Conservation (phyloP, 2,113 vertebrate genomes). For the Cranoglanis bouderius region DNA sequence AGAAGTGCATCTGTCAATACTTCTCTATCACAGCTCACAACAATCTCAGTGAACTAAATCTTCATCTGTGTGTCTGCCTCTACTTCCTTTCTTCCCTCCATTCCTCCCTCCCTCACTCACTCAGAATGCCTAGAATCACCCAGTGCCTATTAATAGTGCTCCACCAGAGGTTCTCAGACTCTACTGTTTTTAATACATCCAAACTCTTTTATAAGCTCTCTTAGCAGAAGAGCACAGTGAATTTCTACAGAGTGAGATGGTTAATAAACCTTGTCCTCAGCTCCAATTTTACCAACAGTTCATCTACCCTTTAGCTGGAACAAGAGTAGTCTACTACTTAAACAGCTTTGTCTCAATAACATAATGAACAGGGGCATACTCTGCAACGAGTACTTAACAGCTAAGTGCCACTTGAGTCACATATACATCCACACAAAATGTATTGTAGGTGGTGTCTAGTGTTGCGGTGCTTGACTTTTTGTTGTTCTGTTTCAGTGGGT, state of each 20-base stretch:
- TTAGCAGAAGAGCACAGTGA: slow-evolving; percentile 4
- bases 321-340: slow-evolving; percentile 10
- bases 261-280: slow-evolving; percentile 22
- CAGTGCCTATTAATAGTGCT: slow-evolving; percentile 45
- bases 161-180: slow-evolving; percentile 20
- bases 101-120: slow-evolving; percentile 50
- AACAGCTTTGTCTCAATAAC: slow-evolving; percentile 34
- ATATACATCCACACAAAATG: slow-evolving; percentile 37
- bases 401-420: slow-evolving; percentile 23
- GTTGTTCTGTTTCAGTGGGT: slow-evolving; percentile 38
- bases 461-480: slow-evolving; percentile 43
- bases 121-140: slow-evolving; percentile 40
- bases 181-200: slow-evolving; percentile 28
- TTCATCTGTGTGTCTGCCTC: slow-evolving; percentile 44
- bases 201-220: slow-evolving; percentile 7
- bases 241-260: slow-evolving; percentile 11
- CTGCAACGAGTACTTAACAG: slow-evolving; percentile 30
- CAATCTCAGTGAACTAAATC: slow-evolving; percentile 45
- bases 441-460: slow-evolving; percentile 24
- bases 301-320: slow-evolving; percentile 11
- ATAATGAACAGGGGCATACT: slow-evolving; percentile 12
- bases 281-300: slow-evolving; percentile 19
- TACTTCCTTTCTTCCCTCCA: not conserved
- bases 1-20: slow-evolving; percentile 68
- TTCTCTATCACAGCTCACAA: slow-evolving; percentile 67